A percentile compares a stretch with the other conserved stretches of the same genome.
Evolutionary conservation across 2,888 invertebrate species (phyloP).

Genomic region (Tipula unca): DNA sequence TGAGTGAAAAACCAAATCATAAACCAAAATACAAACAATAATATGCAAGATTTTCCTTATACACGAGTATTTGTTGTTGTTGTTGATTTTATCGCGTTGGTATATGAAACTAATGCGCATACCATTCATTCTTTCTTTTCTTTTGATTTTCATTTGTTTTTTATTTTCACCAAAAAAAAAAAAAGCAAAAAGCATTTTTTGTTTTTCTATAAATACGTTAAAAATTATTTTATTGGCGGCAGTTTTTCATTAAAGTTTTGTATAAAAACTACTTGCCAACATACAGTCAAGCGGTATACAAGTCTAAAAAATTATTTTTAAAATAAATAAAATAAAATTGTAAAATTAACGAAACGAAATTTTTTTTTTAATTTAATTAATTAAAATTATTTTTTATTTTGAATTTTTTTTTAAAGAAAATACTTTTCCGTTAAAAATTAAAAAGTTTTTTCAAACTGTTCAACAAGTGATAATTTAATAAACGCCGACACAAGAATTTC

Average conservation of each 20-base stretch:
- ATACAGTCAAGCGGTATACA: not conserved
- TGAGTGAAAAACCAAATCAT: not conserved
- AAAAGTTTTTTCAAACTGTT: not conserved
- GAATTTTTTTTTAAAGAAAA: not conserved
- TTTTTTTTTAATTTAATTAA: not conserved
- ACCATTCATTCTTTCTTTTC: conserved; percentile 14
- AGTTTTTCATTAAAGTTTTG: conserved; percentile 16
- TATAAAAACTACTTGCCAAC: not conserved
- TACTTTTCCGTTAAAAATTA: not conserved
- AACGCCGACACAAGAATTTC: not conserved
- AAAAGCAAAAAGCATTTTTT: not conserved
- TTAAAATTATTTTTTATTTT: not conserved
- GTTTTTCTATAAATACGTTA: conserved; percentile 15
- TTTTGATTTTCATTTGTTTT: conserved; percentile 9
- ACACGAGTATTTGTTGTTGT: not conserved
- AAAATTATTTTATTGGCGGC: conserved; percentile 16
- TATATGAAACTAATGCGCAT: not conserved
- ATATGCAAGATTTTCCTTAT: not conserved
- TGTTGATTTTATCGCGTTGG: not conserved
- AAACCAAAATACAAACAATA: not conserved
- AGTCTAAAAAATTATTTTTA: not conserved
- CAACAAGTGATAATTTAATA: not conserved
- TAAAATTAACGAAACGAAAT: not conserved
- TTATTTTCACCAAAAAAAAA: not conserved
- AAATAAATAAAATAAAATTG: not conserved